Evolutionary conservation across 2,797 vertebrate species (phyloP), one percentile per base, ranked within the genome.

Genomic region (Chromobotia macracanthus): DNA sequence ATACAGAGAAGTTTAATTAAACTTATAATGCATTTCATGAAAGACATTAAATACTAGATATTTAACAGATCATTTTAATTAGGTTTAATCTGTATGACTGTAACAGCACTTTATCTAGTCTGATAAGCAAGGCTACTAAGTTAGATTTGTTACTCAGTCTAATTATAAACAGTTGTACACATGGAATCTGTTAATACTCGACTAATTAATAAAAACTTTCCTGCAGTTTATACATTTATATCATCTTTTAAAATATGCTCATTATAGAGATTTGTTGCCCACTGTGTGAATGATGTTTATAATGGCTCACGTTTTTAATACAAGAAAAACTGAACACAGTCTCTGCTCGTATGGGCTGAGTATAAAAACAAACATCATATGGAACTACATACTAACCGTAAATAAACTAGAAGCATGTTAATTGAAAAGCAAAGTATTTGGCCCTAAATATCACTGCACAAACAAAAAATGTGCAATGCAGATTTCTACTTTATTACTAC

Each of bases 51-150:
- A 65, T 15, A 64, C 15, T 9, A 6, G 3, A 13, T 5, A 31
- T 61, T 35, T 31, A 55, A 55, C 8, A 63, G 25, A 74, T 46
- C 16, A 18, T 23, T 12, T 21, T 3, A n/a, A 31, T 2, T 11
- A 23, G 53, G 38, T 9, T 18, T 66, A 44, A 44, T 75, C 19
- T 61, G 75, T 68, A 25, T 15, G 18, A 60, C 25, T 60, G 44
- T 77, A 23, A 41, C 61, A 61, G 75, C 75, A 77, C 75, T 77
- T 77, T 77, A 77, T 70, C 28, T 10, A 61, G n/a, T 38, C 61
- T 35, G 6, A 60, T 46, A 16, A 48, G 35, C 15, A 58, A 25
- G 46, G 13, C 31, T 63, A 63, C 2, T 5, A 10, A 23, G 9
- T 21, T 13, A 28, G 60, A 31, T 28, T 48, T 31, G 3, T 50